Evolutionary conservation across 2,888 invertebrate species (phyloP), one percentile per base, ranked within the genome.

Genomic region (Netelia inedita): DNA sequence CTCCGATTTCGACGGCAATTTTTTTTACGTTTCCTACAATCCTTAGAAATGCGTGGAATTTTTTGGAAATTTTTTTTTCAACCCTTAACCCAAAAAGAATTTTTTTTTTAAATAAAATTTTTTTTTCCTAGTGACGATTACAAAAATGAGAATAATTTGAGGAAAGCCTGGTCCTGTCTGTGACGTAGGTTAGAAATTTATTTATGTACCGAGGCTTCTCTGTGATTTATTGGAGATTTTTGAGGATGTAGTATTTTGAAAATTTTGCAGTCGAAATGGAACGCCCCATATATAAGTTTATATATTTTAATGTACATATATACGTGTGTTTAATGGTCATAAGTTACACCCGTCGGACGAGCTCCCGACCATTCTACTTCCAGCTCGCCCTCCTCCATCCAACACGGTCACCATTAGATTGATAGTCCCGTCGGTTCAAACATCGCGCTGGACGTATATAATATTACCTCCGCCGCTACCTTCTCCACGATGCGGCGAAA

Each of bases 331-430:
- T 35, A 16, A 50, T 23, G 53, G 74, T 68, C 74, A 83, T 86
- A 82, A 87, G 79, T 86, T 82, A 83, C 83, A 75, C 82, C 82
- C 73, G 81, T 83, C 85, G 81, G 75, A 61, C 74, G 78, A 35
- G 35, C 35, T 35, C 35, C 35, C 41, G 69, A 28, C 83, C 74
- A 78, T 81, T 86, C 83, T 82, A 69, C 63, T 61, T 65, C 57
- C 79, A 74, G 46, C 35, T 28, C 16, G 50, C 23, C 66, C 55
- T 53, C 59, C 53, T 50, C 21, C 65, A 59, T 74, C 23, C 55
- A 35, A 28, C 16, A 46, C 23, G 43, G 46, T 57, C 69, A 43
- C 71, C 72, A 61, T 71, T 80, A 61, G 82, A 87, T 86, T 86
- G 81, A 87, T 87, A 85, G 69, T 82, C 76, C 53, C 84, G 79